These are phyloP conservation scores for Hemichromis elongatus DNA, from an alignment of 2,113 vertebrate species.

Conservation along the genomic window DNA sequence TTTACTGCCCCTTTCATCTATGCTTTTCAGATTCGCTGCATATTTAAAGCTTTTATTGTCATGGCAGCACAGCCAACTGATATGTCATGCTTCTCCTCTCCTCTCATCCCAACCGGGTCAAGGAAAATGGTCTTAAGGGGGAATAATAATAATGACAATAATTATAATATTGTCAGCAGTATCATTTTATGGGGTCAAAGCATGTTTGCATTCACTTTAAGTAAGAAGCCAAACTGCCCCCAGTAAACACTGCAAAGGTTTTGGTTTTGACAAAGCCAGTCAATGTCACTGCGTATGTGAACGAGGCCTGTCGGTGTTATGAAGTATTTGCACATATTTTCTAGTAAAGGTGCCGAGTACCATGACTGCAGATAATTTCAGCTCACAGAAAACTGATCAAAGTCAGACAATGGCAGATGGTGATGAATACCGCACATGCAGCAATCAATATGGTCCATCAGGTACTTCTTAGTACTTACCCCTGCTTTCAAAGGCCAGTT, in stretches of 20 bases:
- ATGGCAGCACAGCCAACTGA: neutral
- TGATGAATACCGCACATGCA: neutral
- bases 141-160: neutral
- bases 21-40: neutral
- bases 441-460: neutral
- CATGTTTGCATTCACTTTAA: neutral
- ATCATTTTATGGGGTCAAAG: neutral
- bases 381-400: neutral
- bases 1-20: neutral
- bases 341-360: neutral
- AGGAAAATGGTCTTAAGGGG: neutral
- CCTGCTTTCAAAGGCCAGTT: neutral
- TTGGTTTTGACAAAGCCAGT: neutral
- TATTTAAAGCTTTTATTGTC: slow-evolving; percentile 1
- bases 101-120: neutral
- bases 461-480: neutral
- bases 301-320: neutral
- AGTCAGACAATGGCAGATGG: neutral
- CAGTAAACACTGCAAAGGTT: neutral
- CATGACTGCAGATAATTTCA: neutral
- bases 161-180: neutral
- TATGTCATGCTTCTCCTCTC: neutral
- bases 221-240: neutral
- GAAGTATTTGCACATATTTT: neutral
- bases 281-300: neutral